These are phyloP conservation scores for Malthinus flaveolus DNA, from an alignment of 2,888 invertebrate genomes.

Conservation along the genomic window DNA sequence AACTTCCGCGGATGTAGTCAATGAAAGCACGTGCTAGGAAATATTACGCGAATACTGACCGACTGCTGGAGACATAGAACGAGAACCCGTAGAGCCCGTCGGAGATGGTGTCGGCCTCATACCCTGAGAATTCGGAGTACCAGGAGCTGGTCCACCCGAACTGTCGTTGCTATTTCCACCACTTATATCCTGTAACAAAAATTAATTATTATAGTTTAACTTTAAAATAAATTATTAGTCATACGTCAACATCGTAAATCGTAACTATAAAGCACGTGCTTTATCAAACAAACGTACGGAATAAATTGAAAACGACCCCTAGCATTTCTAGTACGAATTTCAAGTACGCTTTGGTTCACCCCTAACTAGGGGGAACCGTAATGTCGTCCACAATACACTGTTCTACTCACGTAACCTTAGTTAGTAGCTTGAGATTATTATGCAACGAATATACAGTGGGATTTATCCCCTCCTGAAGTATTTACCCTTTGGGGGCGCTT, in stretches of 20 bases:
- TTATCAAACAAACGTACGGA: constrained; percentile 11
- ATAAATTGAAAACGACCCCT: constrained; percentile 10
- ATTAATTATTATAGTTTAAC: constrained; percentile 25
- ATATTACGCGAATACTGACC: constrained; percentile 63
- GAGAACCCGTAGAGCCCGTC: constrained; percentile 90
- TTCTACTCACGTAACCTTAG: background rate
- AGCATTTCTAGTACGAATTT: constrained; percentile 1
- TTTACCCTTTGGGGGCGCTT: too few relatives aligned
- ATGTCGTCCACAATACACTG: constrained; percentile 1
- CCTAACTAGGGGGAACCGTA: constrained; percentile 6
- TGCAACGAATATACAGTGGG: background rate
- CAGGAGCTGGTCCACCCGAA: constrained; percentile 68
- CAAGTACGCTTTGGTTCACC: constrained; percentile 6
- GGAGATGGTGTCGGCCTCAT: constrained; percentile 93
- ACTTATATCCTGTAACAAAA: constrained; percentile 75
- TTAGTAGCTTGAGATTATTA: background rate
- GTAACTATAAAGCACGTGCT: constrained; percentile 16
- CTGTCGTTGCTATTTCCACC: constrained; percentile 65
- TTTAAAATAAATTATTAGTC: constrained; percentile 1
- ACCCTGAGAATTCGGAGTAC: constrained; percentile 72
- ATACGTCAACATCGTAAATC: constrained; percentile 12
- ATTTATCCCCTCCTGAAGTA: too few relatives aligned
- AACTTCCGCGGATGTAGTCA: constrained; percentile 37
- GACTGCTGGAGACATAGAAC: constrained; percentile 98
- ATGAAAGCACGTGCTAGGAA: constrained; percentile 37